phyloP scores from a whole-genome alignment of 2,797 vertebrate genomes.

The Ibycter americanus region DNA sequence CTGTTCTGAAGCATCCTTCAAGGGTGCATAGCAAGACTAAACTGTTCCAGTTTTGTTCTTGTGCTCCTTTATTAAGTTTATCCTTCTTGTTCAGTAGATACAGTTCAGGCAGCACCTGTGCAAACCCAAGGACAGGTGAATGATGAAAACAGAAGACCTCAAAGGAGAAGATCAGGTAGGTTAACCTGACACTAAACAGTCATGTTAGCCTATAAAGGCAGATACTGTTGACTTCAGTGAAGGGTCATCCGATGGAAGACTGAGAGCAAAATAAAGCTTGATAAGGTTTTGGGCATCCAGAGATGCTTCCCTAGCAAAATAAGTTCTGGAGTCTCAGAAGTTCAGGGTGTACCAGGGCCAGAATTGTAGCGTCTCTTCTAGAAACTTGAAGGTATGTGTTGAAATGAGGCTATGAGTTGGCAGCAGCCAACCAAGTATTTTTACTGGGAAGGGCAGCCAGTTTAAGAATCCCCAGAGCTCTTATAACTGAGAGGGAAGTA shows the following conservation, averaged over 20 bases:
- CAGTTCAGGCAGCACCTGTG: conserved; percentile 70
- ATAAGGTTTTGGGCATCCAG: not conserved
- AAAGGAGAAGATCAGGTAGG: conserved; percentile 87
- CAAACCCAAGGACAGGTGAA: conserved; percentile 78
- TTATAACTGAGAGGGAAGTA: not conserved
- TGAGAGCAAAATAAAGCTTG: not conserved
- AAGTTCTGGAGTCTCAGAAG: not conserved
- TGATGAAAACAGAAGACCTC: conserved; percentile 86
- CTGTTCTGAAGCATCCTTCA: not conserved
- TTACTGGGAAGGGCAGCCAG: not conserved
- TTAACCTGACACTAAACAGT: not conserved
- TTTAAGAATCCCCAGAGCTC: not conserved
- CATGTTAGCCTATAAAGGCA: not conserved
- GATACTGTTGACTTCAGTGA: not conserved
- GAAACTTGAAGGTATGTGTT: not conserved
- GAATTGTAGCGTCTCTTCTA: not conserved
- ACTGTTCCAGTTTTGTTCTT: not conserved
- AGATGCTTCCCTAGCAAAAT: not conserved
- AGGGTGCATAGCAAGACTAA: not conserved
- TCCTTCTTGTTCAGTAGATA: conserved; percentile 66
- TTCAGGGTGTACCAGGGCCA: not conserved
- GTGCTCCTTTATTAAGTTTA: not conserved
- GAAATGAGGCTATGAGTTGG: not conserved
- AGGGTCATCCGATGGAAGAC: not conserved
- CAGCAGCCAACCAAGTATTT: not conserved